These are phyloP conservation scores for Scalopus aquaticus DNA, from an alignment of 2,113 vertebrate genomes.

Conservation along the genomic window DNA sequence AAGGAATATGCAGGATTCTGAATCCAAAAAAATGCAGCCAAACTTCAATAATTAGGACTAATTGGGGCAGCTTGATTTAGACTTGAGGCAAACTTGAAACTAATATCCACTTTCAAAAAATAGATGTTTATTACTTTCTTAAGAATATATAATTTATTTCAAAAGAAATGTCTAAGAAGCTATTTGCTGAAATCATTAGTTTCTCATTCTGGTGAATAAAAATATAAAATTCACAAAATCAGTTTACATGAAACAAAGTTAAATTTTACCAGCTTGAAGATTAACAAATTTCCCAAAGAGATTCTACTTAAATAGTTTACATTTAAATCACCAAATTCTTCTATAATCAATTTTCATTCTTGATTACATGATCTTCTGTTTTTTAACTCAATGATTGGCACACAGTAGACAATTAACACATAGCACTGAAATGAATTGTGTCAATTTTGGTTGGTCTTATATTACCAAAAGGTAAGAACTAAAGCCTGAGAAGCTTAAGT, in stretches of 20 bases:
- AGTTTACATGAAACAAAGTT: background rate
- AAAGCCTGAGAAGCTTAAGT: background rate
- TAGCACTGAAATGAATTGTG: background rate
- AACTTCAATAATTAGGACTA: background rate
- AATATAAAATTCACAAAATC: background rate
- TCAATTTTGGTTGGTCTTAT: background rate
- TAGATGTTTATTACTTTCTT: background rate
- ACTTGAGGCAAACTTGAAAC: background rate
- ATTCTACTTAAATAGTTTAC: background rate
- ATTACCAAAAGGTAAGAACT: background rate
- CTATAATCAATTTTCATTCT: background rate
- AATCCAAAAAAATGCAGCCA: background rate
- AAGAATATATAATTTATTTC: background rate
- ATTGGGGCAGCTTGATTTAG: background rate
- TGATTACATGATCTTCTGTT: background rate
- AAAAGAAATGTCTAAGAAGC: background rate
- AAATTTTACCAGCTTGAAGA: conserved; percentile 34
- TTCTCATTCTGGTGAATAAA: background rate
- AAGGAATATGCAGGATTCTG: background rate
- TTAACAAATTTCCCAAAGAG: background rate
- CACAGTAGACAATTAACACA: background rate
- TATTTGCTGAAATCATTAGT: background rate
- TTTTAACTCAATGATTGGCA: background rate
- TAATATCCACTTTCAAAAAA: background rate
- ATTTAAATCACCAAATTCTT: background rate